Base-by-base conservation (phyloP, 2,888 invertebrate species). In the Onthophagus sagittarius region DNA sequence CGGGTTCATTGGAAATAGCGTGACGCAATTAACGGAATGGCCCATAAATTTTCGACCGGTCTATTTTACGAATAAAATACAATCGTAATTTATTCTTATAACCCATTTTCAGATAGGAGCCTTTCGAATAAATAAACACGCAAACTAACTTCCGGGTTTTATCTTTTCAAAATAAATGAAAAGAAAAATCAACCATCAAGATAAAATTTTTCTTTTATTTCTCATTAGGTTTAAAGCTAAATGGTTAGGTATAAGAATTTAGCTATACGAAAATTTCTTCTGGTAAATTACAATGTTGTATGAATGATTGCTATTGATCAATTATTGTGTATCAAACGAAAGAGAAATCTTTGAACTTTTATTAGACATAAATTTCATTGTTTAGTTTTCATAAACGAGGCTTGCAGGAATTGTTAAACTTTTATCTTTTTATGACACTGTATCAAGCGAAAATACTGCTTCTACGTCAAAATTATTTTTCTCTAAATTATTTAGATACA, bases 41-140 rank as follows among this genome's bases (percentile, higher is more conserved):
- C 4, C 39, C 6, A 53, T 53, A 53, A 53, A 53, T 53, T 53
- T 23, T 11, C 9, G 39, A 53, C 7, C 39, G 39, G 39, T 11
- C 39, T 53, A 53, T 53, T 53, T 53, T 53, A 53, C 39, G 39
- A 11, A 53, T 53, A 53, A 53, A 53, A 53, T 11, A 53, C 39
- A 53, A 53, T 53, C 6, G 39, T 23, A 62, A 64, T 71, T 65
- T 71, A 71, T 71, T 64, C 63, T 63, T 63, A 71, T 63, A n/a
- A 62, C 14, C 9, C 23, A 23, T 23, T 23, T 23, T 23, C 23
- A 23, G 23, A 23, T 23, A 23, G 23, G 7, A 39, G 63, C 23
- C 23, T 23, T 71, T 71, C 53, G 13, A 33, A 14, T 64, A 71
- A 71, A 71, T 71, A 71, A 23, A 71, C 63, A 63, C 15, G 63